phyloP scores from a whole-genome alignment of 2,888 invertebrate genomes.

The Disparrhopalites patrizii region DNA sequence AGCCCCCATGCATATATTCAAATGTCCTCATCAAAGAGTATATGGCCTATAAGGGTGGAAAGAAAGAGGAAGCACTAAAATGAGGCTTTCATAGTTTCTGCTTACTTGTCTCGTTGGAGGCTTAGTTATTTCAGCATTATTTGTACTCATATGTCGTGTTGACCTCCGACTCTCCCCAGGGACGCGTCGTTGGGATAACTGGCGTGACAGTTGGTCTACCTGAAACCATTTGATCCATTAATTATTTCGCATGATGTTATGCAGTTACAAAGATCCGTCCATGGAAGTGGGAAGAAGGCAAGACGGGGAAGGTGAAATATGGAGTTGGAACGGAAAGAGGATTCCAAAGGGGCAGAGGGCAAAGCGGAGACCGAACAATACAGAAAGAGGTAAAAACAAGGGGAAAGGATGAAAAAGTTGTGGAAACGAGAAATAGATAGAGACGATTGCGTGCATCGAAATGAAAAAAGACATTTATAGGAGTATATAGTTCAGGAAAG shows the following conservation, averaged over 20 bases:
- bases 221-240: conserved; percentile 37
- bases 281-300: too few species aligned
- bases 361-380: not conserved
- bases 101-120: conserved; percentile 50
- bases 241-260: conserved; percentile 11
- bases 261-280: not conserved
- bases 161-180: conserved; percentile 55
- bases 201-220: conserved; percentile 53
- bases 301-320: not conserved
- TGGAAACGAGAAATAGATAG: too few species aligned
- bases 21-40: not conserved
- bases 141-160: conserved; percentile 49
- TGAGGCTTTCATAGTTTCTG: not conserved
- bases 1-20: too few species aligned
- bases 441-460: too few species aligned
- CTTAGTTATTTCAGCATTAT: conserved; percentile 50
- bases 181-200: conserved; percentile 54
- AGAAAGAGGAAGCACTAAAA: not conserved
- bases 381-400: too few species aligned
- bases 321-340: not conserved
- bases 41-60: not conserved
- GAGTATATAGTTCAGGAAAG: too few species aligned
- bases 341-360: not conserved
- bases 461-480: too few species aligned
- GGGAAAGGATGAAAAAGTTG: too few species aligned